Base-by-base conservation (phyloP, 2,113 vertebrate genomes). In the Pollimyrus isidori region DNA sequence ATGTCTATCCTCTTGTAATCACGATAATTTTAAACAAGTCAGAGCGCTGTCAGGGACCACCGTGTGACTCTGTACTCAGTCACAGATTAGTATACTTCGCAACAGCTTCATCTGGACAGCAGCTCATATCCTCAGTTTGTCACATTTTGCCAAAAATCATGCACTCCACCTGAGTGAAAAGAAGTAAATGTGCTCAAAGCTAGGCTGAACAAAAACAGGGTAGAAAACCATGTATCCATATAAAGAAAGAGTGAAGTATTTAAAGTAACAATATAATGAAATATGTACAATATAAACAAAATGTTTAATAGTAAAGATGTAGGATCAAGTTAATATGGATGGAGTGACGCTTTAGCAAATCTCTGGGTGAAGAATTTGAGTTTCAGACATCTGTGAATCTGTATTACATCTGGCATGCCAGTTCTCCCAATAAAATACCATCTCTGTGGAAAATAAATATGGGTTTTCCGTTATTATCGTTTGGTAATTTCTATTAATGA, bases 391-490 rank as follows among this genome's bases (percentile, higher is more conserved):
- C 88, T 82, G 50, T 4, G 48, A 39, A 69, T 86, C 15, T 46
- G 56, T 46, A 50, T 85, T 15, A 53, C 89, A 52, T 73, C 50
- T 35, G 48, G 6, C 30, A 19, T 10, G 7, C 39, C 17, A 2
- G 35, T 89, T 87, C 53, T 91, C 91, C 87, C 91, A 87, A 92
- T 92, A 93, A 93, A 90, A 93, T 92, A 62, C 86, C 91, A 91
- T 92, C 92, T 91, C 92, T 92, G 86, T 7, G 45, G 91, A 94
- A 93, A 95, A 95, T 93, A 95, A 95, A 94, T 94, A 94, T 94
- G 93, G 93, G 92, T 95, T 95, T 94, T 91, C 91, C 94, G 92
- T 95, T 94, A 95, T 94, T 94, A 94, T 94, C 90, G 35, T 92
- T 91, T 92, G 91, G 92, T 95, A 95, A 95, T 95, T 95, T 94